Base-by-base conservation (phyloP, 2,888 invertebrate genomes). In the Hyalella azteca region DNA sequence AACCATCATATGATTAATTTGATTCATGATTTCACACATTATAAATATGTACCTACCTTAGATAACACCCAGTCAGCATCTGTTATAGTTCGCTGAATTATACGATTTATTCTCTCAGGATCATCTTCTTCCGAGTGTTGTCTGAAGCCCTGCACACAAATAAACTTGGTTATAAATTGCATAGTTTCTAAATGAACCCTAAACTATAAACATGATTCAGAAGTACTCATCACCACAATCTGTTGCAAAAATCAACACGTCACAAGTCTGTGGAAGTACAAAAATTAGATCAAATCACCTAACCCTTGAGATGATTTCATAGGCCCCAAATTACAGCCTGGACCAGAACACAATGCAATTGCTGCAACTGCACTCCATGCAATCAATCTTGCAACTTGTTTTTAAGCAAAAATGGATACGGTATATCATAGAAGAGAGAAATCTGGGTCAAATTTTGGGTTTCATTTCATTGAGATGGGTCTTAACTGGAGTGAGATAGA, bases 61-160 rank as follows among this genome's bases (percentile, higher is more conserved):
- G 92, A 91, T 81, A 93, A 86, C 86, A 95, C 89, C 94, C 94
- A 94, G 86, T 93, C 90, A 83, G 92, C 91, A 89, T 94, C 93
- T 86, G 92, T 90, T 82, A 93, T 87, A 85, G 93, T 93, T 88
- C 93, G 91, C 49, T 89, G 87, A 85, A 94, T 92, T 80, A 95
- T 94, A 88, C 93, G 91, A 82, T 90, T 89, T 9, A 94, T 91
- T 88, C 94, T 89, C 85, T 92, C 91, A 49, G 91, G 90, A 87
- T 94, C 93, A 59, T 91, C 90, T 88, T 95, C 94, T 87, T 91
- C 89, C 77, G 90, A 88, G 87, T 94, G 93, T 87, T 94, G 94
- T 85, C 91, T 93, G 86, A 90, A 95, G 86, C 93, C 93, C 94
- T 94, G 88, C 5, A 78, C 41, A 15, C 26, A 36, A 89, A n/a